Conservation (phyloP, 2,888 invertebrate genomes). For the Cryptocheilus praepositus region DNA sequence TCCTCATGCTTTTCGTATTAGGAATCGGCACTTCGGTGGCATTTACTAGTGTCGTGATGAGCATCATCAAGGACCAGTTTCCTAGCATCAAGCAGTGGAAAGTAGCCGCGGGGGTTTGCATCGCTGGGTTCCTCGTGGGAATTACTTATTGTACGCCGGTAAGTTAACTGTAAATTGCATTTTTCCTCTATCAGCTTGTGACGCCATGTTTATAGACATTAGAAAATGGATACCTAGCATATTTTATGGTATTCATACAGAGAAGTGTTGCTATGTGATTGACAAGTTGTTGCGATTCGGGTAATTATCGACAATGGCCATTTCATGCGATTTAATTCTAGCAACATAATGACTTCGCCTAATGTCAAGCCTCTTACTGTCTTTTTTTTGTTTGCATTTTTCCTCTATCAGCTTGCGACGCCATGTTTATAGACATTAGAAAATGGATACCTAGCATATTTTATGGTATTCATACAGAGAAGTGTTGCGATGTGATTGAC, state of each 20-base stretch:
- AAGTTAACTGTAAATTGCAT: constrained; percentile 78
- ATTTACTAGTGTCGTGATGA: constrained; percentile 82
- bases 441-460: too few relatives aligned
- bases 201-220: neutral
- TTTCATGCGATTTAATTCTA: too few relatives aligned
- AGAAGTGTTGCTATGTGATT: too few relatives aligned
- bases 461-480: too few relatives aligned
- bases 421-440: too few relatives aligned
- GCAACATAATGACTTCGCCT: too few relatives aligned
- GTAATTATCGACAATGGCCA: too few relatives aligned
- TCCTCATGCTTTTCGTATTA: constrained; percentile 86
- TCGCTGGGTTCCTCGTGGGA: constrained; percentile 80
- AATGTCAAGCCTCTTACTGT: too few relatives aligned
- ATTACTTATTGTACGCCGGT: constrained; percentile 81
- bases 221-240: too few relatives aligned
- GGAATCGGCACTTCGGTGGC: constrained; percentile 86
- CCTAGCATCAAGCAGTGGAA: constrained; percentile 78
- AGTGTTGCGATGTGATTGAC: too few relatives aligned
- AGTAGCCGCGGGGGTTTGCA: constrained; percentile 78
- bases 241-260: too few relatives aligned
- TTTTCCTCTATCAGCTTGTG: constrained; percentile 48
- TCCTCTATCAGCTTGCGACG: constrained; percentile 48
- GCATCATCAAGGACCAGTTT: constrained; percentile 82
- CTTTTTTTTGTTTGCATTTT: constrained; percentile 35
- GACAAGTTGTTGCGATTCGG: too few relatives aligned